Percentiles rank a stretch among this genome's conserved stretches.
These are phyloP conservation scores for Drosophila funebris DNA, from an alignment of 1,140 invertebrate genomes.

Conservation along the genomic window DNA sequence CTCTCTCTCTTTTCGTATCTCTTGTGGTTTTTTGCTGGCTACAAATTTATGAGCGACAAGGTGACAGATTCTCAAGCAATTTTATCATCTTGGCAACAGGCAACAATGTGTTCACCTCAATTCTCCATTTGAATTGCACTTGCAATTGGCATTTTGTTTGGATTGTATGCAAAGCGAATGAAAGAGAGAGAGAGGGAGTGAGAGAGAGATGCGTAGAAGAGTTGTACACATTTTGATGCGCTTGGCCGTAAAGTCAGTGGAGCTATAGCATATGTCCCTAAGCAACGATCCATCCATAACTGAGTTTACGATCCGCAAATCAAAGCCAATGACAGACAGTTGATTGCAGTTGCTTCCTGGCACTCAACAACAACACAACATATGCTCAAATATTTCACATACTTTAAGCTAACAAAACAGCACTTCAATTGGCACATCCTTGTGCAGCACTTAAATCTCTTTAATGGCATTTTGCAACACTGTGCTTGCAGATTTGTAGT, in stretches of 20 bases:
- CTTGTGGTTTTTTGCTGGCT: conserved; percentile 41
- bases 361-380: not conserved
- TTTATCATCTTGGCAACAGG: conserved; percentile 76
- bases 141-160: conserved; percentile 44
- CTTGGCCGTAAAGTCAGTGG: conserved; percentile 39
- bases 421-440: not conserved
- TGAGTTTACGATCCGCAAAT: conserved; percentile 6
- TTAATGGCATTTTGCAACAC: not conserved
- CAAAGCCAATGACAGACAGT: conserved; percentile 11
- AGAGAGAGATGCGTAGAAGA: conserved; percentile 20
- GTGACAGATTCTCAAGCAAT: conserved; percentile 78
- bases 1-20: not conserved
- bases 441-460: not conserved
- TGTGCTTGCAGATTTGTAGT: not conserved
- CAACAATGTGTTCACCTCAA: conserved; percentile 58
- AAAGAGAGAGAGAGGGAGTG: too few species aligned
- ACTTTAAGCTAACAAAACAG: not conserved
- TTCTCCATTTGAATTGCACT: not conserved
- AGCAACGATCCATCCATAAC: conserved; percentile 25
- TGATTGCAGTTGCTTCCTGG: conserved; percentile 9
- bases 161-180: conserved; percentile 16
- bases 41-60: conserved; percentile 71
- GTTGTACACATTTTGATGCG: conserved; percentile 35
- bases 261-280: conserved; percentile 37
- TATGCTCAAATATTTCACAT: not conserved